phyloP scores from a whole-genome alignment of 2,888 invertebrate genomes.

The Diaperis boleti region DNA sequence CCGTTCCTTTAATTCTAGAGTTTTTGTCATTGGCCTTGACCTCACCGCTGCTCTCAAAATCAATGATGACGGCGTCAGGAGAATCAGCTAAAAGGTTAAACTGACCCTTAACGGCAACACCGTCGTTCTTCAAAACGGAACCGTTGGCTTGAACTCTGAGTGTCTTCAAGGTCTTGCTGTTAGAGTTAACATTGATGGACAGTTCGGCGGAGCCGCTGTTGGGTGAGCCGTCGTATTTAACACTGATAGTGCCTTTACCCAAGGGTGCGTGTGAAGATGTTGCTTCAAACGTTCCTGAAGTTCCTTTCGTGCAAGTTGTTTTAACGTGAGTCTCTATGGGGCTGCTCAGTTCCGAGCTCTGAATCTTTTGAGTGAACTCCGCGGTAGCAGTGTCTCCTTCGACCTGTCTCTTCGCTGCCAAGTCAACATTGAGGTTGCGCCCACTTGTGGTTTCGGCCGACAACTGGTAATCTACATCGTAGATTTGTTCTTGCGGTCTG shows the following conservation, averaged over 20 bases:
- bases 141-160: slow-evolving; percentile 67
- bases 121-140: slow-evolving; percentile 53
- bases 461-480: slow-evolving; percentile 63
- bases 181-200: slow-evolving; percentile 68
- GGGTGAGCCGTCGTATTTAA: slow-evolving; percentile 11
- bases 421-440: slow-evolving; percentile 64
- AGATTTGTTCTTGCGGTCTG: slow-evolving; percentile 64
- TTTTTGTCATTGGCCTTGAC: slow-evolving; percentile 75
- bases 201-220: slow-evolving; percentile 61
- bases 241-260: slow-evolving; percentile 53
- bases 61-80: slow-evolving; percentile 68
- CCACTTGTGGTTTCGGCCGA: slow-evolving; percentile 67
- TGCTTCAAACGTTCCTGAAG: neutral
- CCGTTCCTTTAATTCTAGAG: slow-evolving; percentile 70
- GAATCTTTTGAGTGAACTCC: slow-evolving; percentile 51
- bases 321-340: slow-evolving; percentile 59
- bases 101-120: slow-evolving; percentile 50
- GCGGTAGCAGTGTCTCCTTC: slow-evolving; percentile 29
- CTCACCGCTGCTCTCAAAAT: slow-evolving; percentile 74
- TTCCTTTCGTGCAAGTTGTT: slow-evolving; percentile 43
- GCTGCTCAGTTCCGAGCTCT: slow-evolving; percentile 62
- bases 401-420: slow-evolving; percentile 62
- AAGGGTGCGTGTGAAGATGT: slow-evolving; percentile 7
- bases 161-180: slow-evolving; percentile 71
- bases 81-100: slow-evolving; percentile 53